Conservation (phyloP, 2,797 vertebrate species). For the Botia kubotai region DNA sequence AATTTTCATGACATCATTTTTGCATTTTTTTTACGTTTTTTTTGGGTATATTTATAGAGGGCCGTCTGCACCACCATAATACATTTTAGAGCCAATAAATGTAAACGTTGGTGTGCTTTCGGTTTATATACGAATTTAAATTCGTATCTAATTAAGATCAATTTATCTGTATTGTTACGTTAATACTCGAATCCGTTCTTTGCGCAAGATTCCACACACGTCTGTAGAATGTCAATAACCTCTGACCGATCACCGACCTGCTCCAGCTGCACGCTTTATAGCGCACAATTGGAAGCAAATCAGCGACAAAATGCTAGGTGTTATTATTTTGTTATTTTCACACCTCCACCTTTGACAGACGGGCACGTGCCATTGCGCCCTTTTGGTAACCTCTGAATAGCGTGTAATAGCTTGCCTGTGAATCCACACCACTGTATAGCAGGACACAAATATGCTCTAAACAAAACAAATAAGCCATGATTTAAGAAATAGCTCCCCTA, state of each 20-base stretch:
- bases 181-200: background rate
- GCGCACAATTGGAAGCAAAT: constrained; percentile 18
- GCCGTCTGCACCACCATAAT: no score
- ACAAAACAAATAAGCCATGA: background rate
- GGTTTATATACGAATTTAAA: background rate
- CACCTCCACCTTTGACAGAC: constrained; percentile 46
- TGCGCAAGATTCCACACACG: background rate
- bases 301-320: constrained; percentile 52
- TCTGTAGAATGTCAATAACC: background rate
- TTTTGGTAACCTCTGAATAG: background rate
- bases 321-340: constrained; percentile 42
- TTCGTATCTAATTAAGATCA: background rate
- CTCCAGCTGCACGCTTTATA: background rate
- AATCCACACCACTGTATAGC: background rate
- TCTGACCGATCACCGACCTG: constrained; percentile 6
- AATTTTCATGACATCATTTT: background rate
- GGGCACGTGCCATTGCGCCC: constrained; percentile 53
- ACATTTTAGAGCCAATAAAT: background rate
- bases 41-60: no score
- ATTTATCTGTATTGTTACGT: background rate
- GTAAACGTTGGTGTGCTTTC: background rate
- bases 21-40: background rate
- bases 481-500: background rate
- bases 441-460: background rate
- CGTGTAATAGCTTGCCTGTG: background rate